Conservation (phyloP, 1,140 invertebrate genomes). For the Drosophila insularis region DNA sequence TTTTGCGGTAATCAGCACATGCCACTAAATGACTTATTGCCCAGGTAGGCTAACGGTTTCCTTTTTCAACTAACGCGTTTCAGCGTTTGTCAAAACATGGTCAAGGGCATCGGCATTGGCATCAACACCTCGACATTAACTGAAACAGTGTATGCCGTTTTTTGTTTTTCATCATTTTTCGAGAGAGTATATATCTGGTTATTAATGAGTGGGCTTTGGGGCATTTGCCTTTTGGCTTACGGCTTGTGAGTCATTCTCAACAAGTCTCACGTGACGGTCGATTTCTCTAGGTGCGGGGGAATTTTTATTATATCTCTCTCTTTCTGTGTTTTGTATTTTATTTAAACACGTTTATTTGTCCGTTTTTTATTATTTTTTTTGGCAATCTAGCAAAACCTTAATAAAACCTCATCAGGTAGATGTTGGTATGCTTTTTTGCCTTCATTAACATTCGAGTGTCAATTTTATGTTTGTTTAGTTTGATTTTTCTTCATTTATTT, state of each 20-base stretch:
- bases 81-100: constrained; percentile 65
- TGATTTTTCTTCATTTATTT: constrained; percentile 35
- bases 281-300: constrained; percentile 33
- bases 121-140: background rate
- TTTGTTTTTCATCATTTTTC: constrained; percentile 12
- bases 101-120: constrained; percentile 56
- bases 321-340: constrained; percentile 16
- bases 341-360: constrained; percentile 49
- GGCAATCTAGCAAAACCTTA: constrained; percentile 47
- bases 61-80: constrained; percentile 24
- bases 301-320: background rate
- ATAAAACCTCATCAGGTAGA: constrained; percentile 56
- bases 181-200: constrained; percentile 25
- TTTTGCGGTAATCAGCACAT: constrained; percentile 44
- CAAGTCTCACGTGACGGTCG: constrained; percentile 45
- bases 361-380: constrained; percentile 18
- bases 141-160: constrained; percentile 5
- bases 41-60: constrained; percentile 54
- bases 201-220: constrained; percentile 21
- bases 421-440: constrained; percentile 42
- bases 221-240: background rate
- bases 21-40: constrained; percentile 40
- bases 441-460: constrained; percentile 56
- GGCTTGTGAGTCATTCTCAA: constrained; percentile 37
- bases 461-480: constrained; percentile 35